These are phyloP conservation scores for Tetraneura akinire DNA, from an alignment of 1,140 invertebrate genomes.

Conservation along the genomic window DNA sequence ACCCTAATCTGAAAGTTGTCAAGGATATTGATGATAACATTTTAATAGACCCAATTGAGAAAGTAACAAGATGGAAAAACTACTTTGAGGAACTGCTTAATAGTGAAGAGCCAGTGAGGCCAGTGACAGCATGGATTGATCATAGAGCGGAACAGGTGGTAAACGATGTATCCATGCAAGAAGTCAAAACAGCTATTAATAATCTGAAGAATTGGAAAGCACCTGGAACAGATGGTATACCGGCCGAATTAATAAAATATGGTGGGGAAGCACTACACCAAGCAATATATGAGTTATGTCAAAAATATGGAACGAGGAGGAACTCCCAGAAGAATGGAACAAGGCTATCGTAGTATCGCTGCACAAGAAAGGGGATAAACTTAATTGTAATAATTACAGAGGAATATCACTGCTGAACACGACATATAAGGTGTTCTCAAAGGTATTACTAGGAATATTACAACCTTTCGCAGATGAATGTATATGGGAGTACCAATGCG, in stretches of 20 bases:
- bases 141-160: not conserved
- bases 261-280: slow-evolving; percentile 25
- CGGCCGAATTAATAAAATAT: not conserved
- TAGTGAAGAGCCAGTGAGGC: not conserved
- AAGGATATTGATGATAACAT: no score
- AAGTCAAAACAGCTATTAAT: not conserved
- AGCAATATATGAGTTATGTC: slow-evolving; percentile 7
- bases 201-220: slow-evolving; percentile 10
- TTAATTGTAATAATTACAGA: slow-evolving; percentile 7
- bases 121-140: not conserved
- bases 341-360: no score
- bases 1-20: no score
- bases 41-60: no score
- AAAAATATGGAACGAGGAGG: slow-evolving; percentile 34
- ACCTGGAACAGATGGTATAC: slow-evolving; percentile 1
- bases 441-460: slow-evolving; percentile 34
- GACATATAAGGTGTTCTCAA: slow-evolving; percentile 44
- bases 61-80: not conserved
- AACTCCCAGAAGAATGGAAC: slow-evolving; percentile 54
- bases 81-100: not conserved
- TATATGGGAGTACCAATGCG: slow-evolving; percentile 33
- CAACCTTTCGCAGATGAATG: no score
- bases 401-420: slow-evolving; percentile 48
- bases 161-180: no score
- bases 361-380: no score